Evolutionary conservation across 2,113 vertebrate genomes (phyloP), one percentile per base, ranked within the genome.

Genomic region (Myotis brandtii): DNA sequence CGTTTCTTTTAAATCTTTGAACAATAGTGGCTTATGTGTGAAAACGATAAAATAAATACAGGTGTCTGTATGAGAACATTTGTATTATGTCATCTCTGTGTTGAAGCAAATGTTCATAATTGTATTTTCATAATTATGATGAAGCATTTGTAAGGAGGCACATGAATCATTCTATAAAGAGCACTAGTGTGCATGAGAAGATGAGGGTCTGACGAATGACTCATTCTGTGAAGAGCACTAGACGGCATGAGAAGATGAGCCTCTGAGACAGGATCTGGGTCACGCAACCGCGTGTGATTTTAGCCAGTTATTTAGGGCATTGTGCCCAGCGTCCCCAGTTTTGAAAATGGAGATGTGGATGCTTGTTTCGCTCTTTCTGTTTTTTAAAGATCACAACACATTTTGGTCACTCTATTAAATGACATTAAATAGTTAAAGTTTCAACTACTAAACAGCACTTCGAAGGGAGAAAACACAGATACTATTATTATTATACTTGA

Each of bases 371-470:
- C 23, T 25, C 13, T 54, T 27, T 18, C 9, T 50, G 20, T 77
- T 32, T 43, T 40, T 34, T 96, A 98, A 98, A 96, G 90, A 96
- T 97, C 97, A 98, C 97, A 2, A 3, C 98, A 98, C 70, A 98
- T 99, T 99, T 99, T 99, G 99, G 99, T 99, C 99, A 99, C 99
- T 99, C 99, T 99, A 99, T 99, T 99, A 99, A 99, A 99, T 99
- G 99, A 99, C 99, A 99, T 99, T 99, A 99, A 99, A 99, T 99
- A 99, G 99, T 99, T 99, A 98, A 98, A 98, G 98, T 98, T 99
- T 98, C 98, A 99, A 99, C 99, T 99, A 99, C 99, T 99, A 99
- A 99, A 99, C 99, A 99, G 99, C 99, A 99, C 99, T 99, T 99
- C 99, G 99, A 99, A 99, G 99, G 99, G 99, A 99, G 98, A 99